Base-by-base conservation (phyloP, 2,888 invertebrate species). In the Hololepta plana region DNA sequence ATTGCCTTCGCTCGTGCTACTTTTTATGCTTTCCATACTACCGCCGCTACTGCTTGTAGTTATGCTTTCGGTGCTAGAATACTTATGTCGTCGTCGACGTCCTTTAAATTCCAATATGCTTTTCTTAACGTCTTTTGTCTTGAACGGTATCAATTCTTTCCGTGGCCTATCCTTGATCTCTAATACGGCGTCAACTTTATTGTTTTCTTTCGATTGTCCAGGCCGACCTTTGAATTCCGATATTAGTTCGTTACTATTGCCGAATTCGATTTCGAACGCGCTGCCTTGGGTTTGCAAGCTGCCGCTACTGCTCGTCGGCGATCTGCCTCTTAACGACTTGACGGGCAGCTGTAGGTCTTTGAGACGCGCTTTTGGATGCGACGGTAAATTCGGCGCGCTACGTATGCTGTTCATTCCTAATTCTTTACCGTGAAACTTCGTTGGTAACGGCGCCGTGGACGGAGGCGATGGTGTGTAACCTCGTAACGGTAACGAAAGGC, bases 1-100 rank as follows among this genome's bases (percentile, higher is more conserved):
- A 45, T 81, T 82, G 15, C 81, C 82, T 52, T 84, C 84, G 49
- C 84, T 85, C 30, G 81, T 82, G 49, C 80, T 81, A 53, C 82
- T 82, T 35, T 80, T 67, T 34, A 85, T 57, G 28, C 84, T 84
- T 47, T 85, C 85, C 73, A 85, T 75, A 51, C 84, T 84, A 21
- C 80, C 81, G 26, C 79, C 80, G 46, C 81, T 81, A 54, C 81
- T 81, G 45, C 80, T 82, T 4, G 80, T 81, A 15, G 80, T 80
- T 69, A 84, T 80, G 50, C 81, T 81, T 53, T 84, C 84, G 15
- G 81, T 81, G 43, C 82, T 82, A 4, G 75, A 76, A 51, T 72
- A 77, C 38, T 65, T 65, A 28, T 54, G 52, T 36, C 69, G 58
- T 33, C 72, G 59, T 37, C 67, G 64, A 51, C 71, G 61, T 38